Percentiles rank a stretch among this genome's conserved stretches.
Conservation (phyloP, 2,888 invertebrate species). For the Scaptomyza cyrtandrae region DNA sequence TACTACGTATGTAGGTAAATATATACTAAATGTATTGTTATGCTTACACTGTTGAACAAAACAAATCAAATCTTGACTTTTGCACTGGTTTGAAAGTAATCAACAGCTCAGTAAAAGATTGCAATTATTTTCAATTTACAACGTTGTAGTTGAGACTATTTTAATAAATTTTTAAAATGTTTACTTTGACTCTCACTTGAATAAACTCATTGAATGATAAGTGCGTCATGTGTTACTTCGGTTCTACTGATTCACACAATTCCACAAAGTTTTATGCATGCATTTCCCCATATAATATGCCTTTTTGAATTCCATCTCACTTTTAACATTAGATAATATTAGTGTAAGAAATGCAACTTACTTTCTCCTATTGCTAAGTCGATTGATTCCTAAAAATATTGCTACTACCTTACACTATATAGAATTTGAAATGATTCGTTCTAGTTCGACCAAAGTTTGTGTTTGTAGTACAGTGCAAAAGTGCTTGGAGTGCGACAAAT, state of each 20-base stretch:
- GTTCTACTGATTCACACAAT: neutral
- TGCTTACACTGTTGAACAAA: slow-evolving; percentile 26
- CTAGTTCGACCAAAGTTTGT: too few species aligned
- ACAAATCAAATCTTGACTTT: neutral
- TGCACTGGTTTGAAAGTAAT: too few species aligned
- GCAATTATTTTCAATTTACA: neutral
- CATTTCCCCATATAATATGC: neutral
- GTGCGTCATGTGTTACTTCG: neutral
- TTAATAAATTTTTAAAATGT: too few species aligned
- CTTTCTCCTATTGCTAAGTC: too few species aligned
- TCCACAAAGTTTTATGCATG: neutral
- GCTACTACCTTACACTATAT: too few species aligned
- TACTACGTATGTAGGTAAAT: too few species aligned
- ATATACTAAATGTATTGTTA: neutral
- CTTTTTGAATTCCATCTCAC: too few species aligned
- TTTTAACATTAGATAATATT: too few species aligned
- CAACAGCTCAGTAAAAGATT: neutral
- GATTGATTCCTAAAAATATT: too few species aligned
- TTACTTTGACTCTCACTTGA: too few species aligned
- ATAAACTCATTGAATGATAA: neutral
- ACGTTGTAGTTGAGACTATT: neutral
- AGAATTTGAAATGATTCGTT: too few species aligned
- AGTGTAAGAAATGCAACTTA: neutral
- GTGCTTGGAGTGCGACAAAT: slow-evolving; percentile 3
- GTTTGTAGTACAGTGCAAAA: slow-evolving; percentile 18